Conservation (phyloP, 1,140 invertebrate species). For the Homalodisca vitripennis region DNA sequence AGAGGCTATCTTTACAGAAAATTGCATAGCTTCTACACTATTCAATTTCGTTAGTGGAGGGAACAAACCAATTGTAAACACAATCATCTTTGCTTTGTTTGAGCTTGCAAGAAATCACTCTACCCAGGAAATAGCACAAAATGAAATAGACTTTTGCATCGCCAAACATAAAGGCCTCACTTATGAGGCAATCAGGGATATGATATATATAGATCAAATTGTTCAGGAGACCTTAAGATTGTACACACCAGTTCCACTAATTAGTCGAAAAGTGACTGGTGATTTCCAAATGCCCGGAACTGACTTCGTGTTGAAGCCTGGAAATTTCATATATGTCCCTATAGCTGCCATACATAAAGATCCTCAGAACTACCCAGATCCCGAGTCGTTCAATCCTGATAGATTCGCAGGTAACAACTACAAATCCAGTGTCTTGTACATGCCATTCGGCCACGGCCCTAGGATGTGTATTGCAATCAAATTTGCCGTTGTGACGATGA, state of each 20-base stretch:
- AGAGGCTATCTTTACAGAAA: background rate
- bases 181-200: slow-evolving; percentile 17
- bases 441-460: slow-evolving; percentile 48
- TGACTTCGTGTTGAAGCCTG: slow-evolving; percentile 56
- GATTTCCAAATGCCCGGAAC: slow-evolving; percentile 57
- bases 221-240: slow-evolving; percentile 4
- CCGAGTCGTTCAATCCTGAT: slow-evolving; percentile 64
- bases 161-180: background rate
- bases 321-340: slow-evolving; percentile 46
- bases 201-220: slow-evolving; percentile 4
- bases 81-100: background rate
- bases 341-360: slow-evolving; percentile 50
- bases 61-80: background rate
- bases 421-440: slow-evolving; percentile 47
- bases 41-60: background rate
- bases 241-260: background rate
- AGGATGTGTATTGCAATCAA: slow-evolving; percentile 55
- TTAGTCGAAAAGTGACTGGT: slow-evolving; percentile 43
- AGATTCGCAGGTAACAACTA: slow-evolving; percentile 55
- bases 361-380: slow-evolving; percentile 56
- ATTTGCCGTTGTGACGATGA: background rate
- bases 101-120: slow-evolving; percentile 2
- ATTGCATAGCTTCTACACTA: background rate
- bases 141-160: background rate
- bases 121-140: background rate